Conservation (phyloP, 2,888 invertebrate genomes). For the Ischnura elegans region DNA sequence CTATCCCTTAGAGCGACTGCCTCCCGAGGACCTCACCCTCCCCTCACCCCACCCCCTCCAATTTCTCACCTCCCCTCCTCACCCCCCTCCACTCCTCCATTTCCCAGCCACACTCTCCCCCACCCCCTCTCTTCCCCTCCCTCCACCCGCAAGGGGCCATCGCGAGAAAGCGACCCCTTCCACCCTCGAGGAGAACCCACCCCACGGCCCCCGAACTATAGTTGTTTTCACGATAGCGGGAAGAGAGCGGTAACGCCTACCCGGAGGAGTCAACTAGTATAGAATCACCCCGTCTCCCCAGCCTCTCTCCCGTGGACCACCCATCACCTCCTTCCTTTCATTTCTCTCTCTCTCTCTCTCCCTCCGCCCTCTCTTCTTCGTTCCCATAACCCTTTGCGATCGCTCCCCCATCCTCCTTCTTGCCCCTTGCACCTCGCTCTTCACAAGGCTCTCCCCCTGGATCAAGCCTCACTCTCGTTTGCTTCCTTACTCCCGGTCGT, state of each 20-base stretch:
- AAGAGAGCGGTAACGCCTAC: conserved; percentile 16
- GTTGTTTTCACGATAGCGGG: conserved; percentile 63
- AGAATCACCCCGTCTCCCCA: not conserved
- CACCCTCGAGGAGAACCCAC: not conserved
- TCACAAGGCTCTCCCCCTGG: not conserved
- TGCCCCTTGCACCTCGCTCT: not conserved
- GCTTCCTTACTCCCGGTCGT: not conserved
- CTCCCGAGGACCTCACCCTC: conserved; percentile 13
- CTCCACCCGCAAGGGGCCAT: too few relatives aligned
- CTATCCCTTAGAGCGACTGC: conserved; percentile 58
- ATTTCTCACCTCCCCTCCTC: not conserved
- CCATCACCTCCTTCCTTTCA: conserved; percentile 26
- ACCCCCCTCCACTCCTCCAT: not conserved
- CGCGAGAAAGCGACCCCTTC: not conserved
- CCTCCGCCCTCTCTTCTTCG: not conserved
- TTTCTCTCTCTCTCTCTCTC: too few relatives aligned
- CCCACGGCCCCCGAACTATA: conserved; percentile 51
- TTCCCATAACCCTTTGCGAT: not conserved
- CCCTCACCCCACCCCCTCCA: not conserved
- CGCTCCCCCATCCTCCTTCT: not conserved
- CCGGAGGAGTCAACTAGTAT: not conserved
- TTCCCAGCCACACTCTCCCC: not conserved
- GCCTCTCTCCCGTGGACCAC: not conserved
- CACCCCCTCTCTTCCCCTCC: not conserved
- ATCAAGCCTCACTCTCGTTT: not conserved